A percentile compares a stretch with the other conserved stretches of the same genome.
phyloP scores from a whole-genome alignment of 1,140 invertebrate genomes.

The Cydia pomonella region DNA sequence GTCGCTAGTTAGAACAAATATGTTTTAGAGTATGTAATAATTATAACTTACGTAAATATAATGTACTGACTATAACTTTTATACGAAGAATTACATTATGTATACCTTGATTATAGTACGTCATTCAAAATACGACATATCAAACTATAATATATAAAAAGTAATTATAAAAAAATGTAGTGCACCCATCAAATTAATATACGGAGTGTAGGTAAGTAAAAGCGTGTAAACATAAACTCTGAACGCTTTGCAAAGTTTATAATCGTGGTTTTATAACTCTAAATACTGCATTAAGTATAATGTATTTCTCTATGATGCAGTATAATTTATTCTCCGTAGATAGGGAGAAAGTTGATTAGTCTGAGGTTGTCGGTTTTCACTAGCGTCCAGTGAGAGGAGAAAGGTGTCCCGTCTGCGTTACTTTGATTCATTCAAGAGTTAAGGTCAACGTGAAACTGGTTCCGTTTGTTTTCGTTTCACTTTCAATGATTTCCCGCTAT shows the following conservation, averaged over 20 bases:
- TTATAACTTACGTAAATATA: too few species aligned
- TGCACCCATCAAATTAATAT: too few species aligned
- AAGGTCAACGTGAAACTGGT: constrained; percentile 58
- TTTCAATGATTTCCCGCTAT: constrained; percentile 48
- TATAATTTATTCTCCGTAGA: not conserved
- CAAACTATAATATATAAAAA: too few species aligned
- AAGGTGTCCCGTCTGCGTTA: constrained; percentile 44
- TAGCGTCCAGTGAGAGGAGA: constrained; percentile 52
- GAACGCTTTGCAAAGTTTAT: not conserved
- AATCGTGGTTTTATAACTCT: not conserved
- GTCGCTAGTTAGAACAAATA: too few species aligned
- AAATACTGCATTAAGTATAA: constrained; percentile 2
- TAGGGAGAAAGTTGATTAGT: constrained; percentile 25
- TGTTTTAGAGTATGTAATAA: too few species aligned
- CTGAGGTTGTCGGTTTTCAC: constrained; percentile 32
- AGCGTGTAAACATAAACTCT: not conserved
- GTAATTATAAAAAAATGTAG: too few species aligned
- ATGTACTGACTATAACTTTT: too few species aligned
- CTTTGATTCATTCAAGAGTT: constrained; percentile 50
- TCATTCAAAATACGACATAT: too few species aligned
- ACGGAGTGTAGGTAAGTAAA: not conserved
- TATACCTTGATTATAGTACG: too few species aligned
- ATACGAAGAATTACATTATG: too few species aligned
- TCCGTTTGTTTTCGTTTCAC: constrained; percentile 53
- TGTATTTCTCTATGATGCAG: too few species aligned